A percentile compares a stretch with the other conserved stretches of the same genome.
phyloP scores from a whole-genome alignment of 2,888 invertebrate species.

The Sminthurides aquaticus region DNA sequence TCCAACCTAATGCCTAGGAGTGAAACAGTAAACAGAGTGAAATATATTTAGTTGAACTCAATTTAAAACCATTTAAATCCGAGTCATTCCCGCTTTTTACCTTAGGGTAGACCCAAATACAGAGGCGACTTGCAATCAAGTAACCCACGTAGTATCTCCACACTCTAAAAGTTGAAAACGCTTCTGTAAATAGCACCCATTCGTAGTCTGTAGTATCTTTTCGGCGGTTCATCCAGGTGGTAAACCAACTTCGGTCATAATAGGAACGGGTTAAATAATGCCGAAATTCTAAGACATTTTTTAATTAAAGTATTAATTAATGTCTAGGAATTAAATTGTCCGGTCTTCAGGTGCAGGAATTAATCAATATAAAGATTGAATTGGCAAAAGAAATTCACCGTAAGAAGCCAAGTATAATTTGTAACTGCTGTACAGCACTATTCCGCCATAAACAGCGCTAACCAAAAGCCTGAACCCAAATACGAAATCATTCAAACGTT shows the following conservation, averaged over 20 bases:
- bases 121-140: constrained; percentile 15
- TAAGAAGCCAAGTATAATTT: constrained; percentile 52
- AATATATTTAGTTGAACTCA: no score
- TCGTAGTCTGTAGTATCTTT: constrained; percentile 64
- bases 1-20: constrained; percentile 18
- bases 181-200: constrained; percentile 54
- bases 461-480: not conserved
- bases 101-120: constrained; percentile 18
- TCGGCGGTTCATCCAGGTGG: constrained; percentile 52
- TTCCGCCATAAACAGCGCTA: constrained; percentile 50
- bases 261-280: constrained; percentile 40
- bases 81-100: no score
- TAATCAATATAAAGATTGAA: not conserved
- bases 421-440: constrained; percentile 55
- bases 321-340: not conserved
- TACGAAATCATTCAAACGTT: not conserved
- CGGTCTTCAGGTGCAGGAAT: no score
- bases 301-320: no score
- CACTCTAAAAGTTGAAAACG: constrained; percentile 19
- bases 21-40: no score
- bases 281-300: constrained; percentile 1
- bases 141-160: constrained; percentile 26
- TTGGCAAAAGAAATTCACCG: constrained; percentile 49
- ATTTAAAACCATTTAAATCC: no score
- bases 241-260: constrained; percentile 52